Percentiles rank a stretch among this genome's conserved stretches.
Evolutionary conservation across 2,888 invertebrate species (phyloP).

Genomic region (Callyntrura guangdongensis): DNA sequence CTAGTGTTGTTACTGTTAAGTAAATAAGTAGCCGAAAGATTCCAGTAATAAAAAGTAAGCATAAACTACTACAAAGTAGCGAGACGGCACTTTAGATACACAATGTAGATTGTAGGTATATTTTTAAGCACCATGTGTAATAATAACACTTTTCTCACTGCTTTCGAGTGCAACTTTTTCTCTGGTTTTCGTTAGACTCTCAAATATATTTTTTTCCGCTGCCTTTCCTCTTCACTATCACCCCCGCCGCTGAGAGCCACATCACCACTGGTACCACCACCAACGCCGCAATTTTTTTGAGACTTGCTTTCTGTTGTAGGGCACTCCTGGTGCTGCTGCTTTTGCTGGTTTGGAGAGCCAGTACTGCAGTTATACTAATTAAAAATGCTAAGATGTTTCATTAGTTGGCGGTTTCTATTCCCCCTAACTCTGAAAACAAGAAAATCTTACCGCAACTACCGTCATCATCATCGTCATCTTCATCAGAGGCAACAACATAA

Average conservation of each 20-base stretch:
- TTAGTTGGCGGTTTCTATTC: conserved; percentile 61
- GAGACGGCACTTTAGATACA: conserved; percentile 15
- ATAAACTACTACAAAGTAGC: conserved; percentile 12
- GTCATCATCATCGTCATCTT: conserved; percentile 38
- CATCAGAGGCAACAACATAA: conserved; percentile 17
- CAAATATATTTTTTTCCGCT: conserved; percentile 30
- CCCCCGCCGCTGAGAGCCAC: not conserved
- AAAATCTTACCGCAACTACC: conserved; percentile 58
- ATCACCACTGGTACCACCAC: conserved; percentile 13
- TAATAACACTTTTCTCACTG: conserved; percentile 46
- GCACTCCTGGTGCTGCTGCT: conserved; percentile 44
- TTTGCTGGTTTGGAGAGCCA: conserved; percentile 18
- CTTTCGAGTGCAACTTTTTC: conserved; percentile 25
- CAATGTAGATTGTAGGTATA: not conserved
- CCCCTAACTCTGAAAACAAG: conserved; percentile 39
- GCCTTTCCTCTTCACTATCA: conserved; percentile 13
- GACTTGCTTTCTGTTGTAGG: not conserved
- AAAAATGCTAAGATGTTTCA: conserved; percentile 69
- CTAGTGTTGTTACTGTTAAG: not conserved
- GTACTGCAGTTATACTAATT: conserved; percentile 65
- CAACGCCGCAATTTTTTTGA: conserved; percentile 18
- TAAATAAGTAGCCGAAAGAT: not conserved
- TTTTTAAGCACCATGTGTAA: conserved; percentile 42
- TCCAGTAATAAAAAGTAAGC: conserved; percentile 55
- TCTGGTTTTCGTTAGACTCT: conserved; percentile 28